Base-by-base conservation (phyloP, 2,797 vertebrate species). In the Syndactyla subalaris region DNA sequence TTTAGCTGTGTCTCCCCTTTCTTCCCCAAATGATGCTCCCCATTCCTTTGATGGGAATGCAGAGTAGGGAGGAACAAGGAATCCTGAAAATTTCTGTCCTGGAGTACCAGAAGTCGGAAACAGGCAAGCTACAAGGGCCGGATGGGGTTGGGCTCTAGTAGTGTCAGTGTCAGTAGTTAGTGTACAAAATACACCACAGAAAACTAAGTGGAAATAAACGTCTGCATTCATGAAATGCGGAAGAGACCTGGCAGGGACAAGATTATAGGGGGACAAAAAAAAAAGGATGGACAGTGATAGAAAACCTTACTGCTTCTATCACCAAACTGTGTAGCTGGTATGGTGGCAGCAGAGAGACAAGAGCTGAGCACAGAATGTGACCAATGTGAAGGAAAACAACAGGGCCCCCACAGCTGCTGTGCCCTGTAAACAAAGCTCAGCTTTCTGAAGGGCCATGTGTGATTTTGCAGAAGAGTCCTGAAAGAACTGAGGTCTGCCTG, bases 381-480 rank as follows among this genome's bases (percentile, higher is more conserved):
- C 70, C 5, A 32, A 59, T 91, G 82, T 24, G 63, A 96, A 96
- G 46, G 85, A 96, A 91, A 96, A 95, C 96, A 96, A 94, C 72
- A 73, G 77, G 62, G 91, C 67, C 88, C 80, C 55, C 80, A 84
- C 83, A 95, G 95, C 96, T 94, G 88, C 85, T 49, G 71, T 79
- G 77, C 77, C 89, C 73, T 95, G 85, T 93, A 97, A 96, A 97
- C 95, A 97, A 95, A 95, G 91, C 55, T 1, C 0, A 4, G 88
- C 77, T 95, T 95, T 95, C 89, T 96, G 83, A 92, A 90, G 73
- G 76, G 67, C 71, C 76, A 49, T 82, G 71, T 81, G 91, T 93
- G 85, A 82, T 77, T 92, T 54, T 78, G 73, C 89, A 93, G 82
- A 46, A 79, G 46, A 75, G 72, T 62, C 66, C 45, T 86, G 73